Percentiles rank a stretch among this genome's conserved stretches.
These are phyloP conservation scores for Anarsia innoxiella DNA, from an alignment of 2,888 invertebrate genomes.

Conservation along the genomic window DNA sequence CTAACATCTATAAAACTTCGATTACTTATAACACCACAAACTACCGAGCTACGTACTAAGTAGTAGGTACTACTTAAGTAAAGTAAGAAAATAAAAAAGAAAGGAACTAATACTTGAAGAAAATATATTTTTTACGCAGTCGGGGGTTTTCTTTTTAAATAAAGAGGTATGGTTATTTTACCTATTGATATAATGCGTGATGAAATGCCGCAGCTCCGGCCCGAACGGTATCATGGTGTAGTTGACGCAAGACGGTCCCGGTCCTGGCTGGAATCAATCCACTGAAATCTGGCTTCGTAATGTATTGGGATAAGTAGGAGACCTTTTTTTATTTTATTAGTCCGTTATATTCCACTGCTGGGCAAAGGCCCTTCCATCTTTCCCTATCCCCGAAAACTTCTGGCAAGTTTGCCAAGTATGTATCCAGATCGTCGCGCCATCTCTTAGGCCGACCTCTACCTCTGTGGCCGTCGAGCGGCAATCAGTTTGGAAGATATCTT, in stretches of 20 bases:
- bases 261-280: constrained; percentile 36
- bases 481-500: background rate
- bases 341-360: background rate
- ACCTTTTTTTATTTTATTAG: background rate
- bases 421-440: background rate
- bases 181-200: constrained; percentile 58
- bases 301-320: background rate
- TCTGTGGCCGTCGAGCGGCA: background rate
- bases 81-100: no score
- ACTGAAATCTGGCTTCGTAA: background rate
- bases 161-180: constrained; percentile 16
- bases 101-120: background rate
- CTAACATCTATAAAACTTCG: no score
- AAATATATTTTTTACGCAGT: background rate
- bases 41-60: no score
- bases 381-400: no score
- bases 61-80: no score
- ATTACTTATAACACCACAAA: no score
- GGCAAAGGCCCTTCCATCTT: no score
- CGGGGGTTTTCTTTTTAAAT: background rate
- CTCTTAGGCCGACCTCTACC: no score
- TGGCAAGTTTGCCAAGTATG: background rate
- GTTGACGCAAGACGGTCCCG: constrained; percentile 43
- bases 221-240: constrained; percentile 49
- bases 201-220: constrained; percentile 40